Base-by-base conservation (phyloP, 2,797 vertebrate species). In the Sebastes wilsoni region DNA sequence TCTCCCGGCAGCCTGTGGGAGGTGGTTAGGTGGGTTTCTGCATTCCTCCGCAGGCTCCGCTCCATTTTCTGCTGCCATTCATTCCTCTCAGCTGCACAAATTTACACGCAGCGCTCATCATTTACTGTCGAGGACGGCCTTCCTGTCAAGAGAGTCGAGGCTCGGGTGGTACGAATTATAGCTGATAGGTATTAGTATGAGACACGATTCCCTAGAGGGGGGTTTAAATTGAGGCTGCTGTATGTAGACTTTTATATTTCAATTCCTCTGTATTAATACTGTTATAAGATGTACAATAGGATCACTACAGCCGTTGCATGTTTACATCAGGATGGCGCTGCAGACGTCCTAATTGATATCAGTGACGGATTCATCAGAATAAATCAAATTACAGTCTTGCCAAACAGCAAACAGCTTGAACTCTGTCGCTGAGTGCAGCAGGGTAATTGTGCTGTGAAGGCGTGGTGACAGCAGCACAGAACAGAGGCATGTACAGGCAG, bases 401-500 rank as follows among this genome's bases (percentile, higher is more conserved):
- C 81, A 87, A 85, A 87, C 81, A 81, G 77, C 34, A 32, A 32
- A 32, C 80, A 22, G 52, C 38, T 70, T 91, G 87, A 91, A 91
- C 87, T 85, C 78, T 85, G 88, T 88, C 85, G 54, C 84, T 64
- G 90, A 88, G 83, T 80, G 89, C 89, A 85, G 89, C 89, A 85
- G 80, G 82, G 86, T 89, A 87, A 87, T 90, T 83, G 87, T 91
- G 92, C 86, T 92, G 93, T 93, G 91, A 93, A 96, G 95, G 95
- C 86, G 95, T 96, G 89, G 89, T 91, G 95, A 95, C 92, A 93
- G 91, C 88, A 88, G 90, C 76, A 42, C 81, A 66, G 75, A 93
- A 89, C 88, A 85, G 95, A 85, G 95, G 85, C 97, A 91, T 96
- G 97, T 95, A 94, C 93, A 81, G 95, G 94, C 96, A 96, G 88